Evolutionary conservation across 2,113 vertebrate genomes (phyloP).

Genomic region (Etia nguti): DNA sequence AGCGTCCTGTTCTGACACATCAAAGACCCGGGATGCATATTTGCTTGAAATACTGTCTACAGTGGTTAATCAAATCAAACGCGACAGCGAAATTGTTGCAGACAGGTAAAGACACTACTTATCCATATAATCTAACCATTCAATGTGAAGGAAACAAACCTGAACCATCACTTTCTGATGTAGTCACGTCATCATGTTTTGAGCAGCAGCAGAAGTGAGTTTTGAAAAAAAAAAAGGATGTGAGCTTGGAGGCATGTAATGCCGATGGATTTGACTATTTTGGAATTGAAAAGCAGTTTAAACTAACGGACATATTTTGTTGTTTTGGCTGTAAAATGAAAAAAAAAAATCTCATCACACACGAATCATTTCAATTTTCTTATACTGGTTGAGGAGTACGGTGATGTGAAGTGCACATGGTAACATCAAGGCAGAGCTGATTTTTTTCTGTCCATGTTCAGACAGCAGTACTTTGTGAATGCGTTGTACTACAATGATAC

Average conservation of each 20-base stretch:
- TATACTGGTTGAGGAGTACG: background rate
- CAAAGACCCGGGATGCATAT: background rate
- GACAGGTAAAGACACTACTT: background rate
- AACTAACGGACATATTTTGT: background rate
- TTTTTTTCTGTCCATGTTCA: background rate
- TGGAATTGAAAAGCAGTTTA: background rate
- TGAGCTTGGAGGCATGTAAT: background rate
- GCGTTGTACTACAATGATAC: background rate
- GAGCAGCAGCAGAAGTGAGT: background rate
- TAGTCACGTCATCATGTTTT: background rate
- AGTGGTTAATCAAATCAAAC: background rate
- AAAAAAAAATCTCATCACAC: background rate
- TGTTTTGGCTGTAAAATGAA: background rate
- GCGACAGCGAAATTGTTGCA: background rate
- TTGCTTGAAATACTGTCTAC: background rate
- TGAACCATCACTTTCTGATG: background rate
- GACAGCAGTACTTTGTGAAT: background rate
- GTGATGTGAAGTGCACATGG: background rate
- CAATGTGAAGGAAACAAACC: background rate
- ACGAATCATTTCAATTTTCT: background rate
- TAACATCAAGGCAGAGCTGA: background rate
- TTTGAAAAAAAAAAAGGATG: background rate
- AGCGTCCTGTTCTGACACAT: background rate
- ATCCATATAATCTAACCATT: background rate
- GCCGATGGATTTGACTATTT: background rate